Conservation (phyloP, 1,140 invertebrate species). For the Drosophila sulfurigaster region DNA sequence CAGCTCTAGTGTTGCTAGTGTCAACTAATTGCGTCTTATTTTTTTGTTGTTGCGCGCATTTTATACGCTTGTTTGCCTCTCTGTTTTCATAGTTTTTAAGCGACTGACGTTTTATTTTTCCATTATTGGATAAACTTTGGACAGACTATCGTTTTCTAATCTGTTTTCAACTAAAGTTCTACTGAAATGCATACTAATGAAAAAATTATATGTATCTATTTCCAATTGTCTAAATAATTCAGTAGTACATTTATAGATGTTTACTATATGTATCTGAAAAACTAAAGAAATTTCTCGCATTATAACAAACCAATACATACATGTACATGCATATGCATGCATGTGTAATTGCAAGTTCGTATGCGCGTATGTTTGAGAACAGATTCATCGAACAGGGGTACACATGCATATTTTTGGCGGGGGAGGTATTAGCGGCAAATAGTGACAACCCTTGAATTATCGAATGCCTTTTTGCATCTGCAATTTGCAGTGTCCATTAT, state of each 20-base stretch:
- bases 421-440: slow-evolving; percentile 39
- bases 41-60: slow-evolving; percentile 42
- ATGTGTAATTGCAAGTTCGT: too few species aligned
- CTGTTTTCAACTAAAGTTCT: neutral
- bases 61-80: slow-evolving; percentile 12
- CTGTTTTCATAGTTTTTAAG: slow-evolving; percentile 34
- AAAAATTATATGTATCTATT: neutral
- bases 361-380: neutral
- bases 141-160: slow-evolving; percentile 23
- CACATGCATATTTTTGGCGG: slow-evolving; percentile 35
- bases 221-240: neutral
- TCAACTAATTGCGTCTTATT: slow-evolving; percentile 74
- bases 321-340: slow-evolving; percentile 7
- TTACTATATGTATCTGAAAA: slow-evolving; percentile 9
- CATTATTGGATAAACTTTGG: slow-evolving; percentile 28
- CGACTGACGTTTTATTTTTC: neutral
- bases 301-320: slow-evolving; percentile 25
- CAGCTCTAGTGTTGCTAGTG: slow-evolving; percentile 15
- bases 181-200: neutral
- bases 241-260: slow-evolving; percentile 2
- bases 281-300: slow-evolving; percentile 28
- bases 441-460: slow-evolving; percentile 62
- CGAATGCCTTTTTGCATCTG: slow-evolving; percentile 36
- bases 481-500: neutral
- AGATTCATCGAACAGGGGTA: neutral